Percentiles rank a stretch among this genome's conserved stretches.
Conservation (phyloP, 2,797 vertebrate species). For the Crenuchus spilurus region DNA sequence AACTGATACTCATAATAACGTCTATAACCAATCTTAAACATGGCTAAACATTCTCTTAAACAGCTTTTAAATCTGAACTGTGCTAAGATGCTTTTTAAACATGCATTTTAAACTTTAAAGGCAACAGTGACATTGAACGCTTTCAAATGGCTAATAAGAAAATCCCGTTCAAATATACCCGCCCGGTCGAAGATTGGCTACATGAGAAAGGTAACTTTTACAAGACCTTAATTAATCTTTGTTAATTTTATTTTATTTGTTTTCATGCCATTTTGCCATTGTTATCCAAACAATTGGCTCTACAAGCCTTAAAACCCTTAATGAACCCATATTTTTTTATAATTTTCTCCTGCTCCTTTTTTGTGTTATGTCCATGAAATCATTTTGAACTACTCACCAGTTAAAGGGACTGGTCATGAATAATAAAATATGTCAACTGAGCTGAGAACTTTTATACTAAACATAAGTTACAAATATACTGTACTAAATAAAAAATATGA, state of each 20-base stretch:
- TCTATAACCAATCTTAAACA: constrained; percentile 78
- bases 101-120: constrained; percentile 99
- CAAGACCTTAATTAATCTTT: constrained; percentile 74
- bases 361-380: constrained; percentile 72
- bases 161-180: constrained; percentile 99
- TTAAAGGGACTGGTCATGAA: constrained; percentile 89
- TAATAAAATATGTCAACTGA: constrained; percentile 1
- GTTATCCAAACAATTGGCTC: constrained; percentile 11
- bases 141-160: constrained; percentile 99
- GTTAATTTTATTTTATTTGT: constrained; percentile 74
- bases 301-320: constrained; percentile 64
- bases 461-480: not conserved
- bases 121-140: constrained; percentile 99
- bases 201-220: constrained; percentile 98
- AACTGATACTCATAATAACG: constrained; percentile 66
- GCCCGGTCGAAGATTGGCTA: constrained; percentile 97
- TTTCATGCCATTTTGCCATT: constrained; percentile 74
- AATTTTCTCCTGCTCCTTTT: constrained; percentile 50
- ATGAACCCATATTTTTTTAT: constrained; percentile 69
- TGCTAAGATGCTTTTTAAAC: constrained; percentile 76
- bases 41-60: constrained; percentile 77
- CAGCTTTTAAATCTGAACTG: constrained; percentile 67
- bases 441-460: not conserved
- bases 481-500: not conserved
- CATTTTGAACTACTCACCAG: constrained; percentile 87